phyloP scores from a whole-genome alignment of 2,888 invertebrate genomes.

The Megastigmus dorsalis region DNA sequence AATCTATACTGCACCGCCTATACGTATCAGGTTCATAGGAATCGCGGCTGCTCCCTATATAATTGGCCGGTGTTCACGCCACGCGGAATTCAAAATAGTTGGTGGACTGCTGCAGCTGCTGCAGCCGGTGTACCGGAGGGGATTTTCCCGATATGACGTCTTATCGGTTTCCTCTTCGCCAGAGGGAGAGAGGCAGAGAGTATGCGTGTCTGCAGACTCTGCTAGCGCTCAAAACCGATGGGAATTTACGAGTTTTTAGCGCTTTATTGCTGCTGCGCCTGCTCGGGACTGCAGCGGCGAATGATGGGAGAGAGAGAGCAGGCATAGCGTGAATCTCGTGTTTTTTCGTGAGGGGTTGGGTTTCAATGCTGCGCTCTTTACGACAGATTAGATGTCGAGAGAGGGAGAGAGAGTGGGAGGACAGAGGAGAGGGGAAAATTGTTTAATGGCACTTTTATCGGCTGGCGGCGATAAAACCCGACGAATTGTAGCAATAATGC shows the following conservation, averaged over 20 bases:
- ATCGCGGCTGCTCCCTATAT: neutral
- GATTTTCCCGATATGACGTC: neutral
- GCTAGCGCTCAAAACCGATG: neutral
- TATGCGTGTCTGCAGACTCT: neutral
- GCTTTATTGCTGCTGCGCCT: constrained; percentile 8
- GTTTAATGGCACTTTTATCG: constrained; percentile 7
- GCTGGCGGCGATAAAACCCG: neutral
- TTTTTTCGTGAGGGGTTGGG: no score
- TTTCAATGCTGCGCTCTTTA: constrained; percentile 15
- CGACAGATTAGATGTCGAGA: neutral
- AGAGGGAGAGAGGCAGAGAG: no score
- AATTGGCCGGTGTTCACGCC: neutral
- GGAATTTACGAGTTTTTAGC: constrained; percentile 33
- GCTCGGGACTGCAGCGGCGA: neutral
- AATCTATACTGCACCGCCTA: neutral
- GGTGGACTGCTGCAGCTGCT: no score
- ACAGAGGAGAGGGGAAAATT: no score
- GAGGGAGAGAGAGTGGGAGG: no score
- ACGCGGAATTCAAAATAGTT: constrained; percentile 14
- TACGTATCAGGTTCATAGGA: neutral
- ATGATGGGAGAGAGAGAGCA: no score
- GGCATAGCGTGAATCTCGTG: no score
- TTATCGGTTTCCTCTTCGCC: neutral
- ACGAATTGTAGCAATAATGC: neutral
- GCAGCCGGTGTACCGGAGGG: neutral